Conservation (phyloP, 2,797 vertebrate genomes). For the Alauda arvensis region DNA sequence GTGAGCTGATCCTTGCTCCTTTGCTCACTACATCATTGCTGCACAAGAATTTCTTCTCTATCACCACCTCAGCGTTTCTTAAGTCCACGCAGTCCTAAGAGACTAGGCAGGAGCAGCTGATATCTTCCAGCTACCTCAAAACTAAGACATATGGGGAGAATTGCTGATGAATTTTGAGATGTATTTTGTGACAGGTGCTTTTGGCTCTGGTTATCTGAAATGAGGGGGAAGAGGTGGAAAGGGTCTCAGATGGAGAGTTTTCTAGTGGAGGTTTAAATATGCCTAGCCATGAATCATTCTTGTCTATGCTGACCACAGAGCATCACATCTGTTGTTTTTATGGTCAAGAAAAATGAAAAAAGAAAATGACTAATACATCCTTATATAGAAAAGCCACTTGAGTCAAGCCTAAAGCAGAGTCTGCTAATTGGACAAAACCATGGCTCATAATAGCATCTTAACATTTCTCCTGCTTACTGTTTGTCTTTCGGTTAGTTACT, state of each 20-base stretch:
- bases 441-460: slow-evolving; percentile 25
- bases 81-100: background rate
- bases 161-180: slow-evolving; percentile 1
- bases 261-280: slow-evolving; percentile 28
- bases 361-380: slow-evolving; percentile 44
- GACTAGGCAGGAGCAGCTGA: slow-evolving; percentile 29
- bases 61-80: background rate
- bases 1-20: background rate
- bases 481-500: slow-evolving; percentile 42
- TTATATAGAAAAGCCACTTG: slow-evolving; percentile 41
- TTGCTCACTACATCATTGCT: background rate
- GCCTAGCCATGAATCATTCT: slow-evolving; percentile 43
- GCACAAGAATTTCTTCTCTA: background rate
- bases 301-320: slow-evolving; percentile 47
- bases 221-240: slow-evolving; percentile 39
- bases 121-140: slow-evolving; percentile 26
- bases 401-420: slow-evolving; percentile 5
- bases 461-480: slow-evolving; percentile 14
- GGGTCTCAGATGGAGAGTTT: slow-evolving; percentile 35
- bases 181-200: slow-evolving; percentile 24
- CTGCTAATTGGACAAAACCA: slow-evolving; percentile 33
- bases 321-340: slow-evolving; percentile 59
- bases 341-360: slow-evolving; percentile 29
- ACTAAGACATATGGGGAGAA: slow-evolving; percentile 40
- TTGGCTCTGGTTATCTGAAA: slow-evolving; percentile 18